Conservation (phyloP, 1,140 invertebrate species). For the Maconellicoccus hirsutus region DNA sequence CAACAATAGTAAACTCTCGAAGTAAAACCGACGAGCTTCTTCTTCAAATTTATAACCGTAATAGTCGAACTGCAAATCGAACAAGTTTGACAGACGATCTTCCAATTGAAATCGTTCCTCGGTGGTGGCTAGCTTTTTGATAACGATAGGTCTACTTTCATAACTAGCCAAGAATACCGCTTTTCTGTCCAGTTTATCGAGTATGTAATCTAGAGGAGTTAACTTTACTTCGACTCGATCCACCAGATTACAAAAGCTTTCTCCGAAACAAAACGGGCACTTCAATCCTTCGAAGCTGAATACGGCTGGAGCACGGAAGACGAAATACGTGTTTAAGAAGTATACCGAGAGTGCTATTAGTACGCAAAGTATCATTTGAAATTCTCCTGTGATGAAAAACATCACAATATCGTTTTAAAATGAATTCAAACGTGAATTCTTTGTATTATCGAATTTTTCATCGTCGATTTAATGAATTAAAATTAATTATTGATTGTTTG, state of each 20-base stretch:
- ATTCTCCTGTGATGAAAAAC: background rate
- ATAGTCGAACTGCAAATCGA: background rate
- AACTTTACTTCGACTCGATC: slow-evolving; percentile 16
- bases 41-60: slow-evolving; percentile 14
- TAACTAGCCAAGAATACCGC: slow-evolving; percentile 14
- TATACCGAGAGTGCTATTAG: background rate
- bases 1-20: background rate
- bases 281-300: slow-evolving; percentile 17
- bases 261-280: slow-evolving; percentile 27
- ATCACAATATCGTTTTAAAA: no score
- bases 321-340: background rate
- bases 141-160: slow-evolving; percentile 19
- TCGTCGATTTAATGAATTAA: no score
- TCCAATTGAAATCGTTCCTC: slow-evolving; percentile 14
- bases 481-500: no score
- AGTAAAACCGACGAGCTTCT: slow-evolving; percentile 17
- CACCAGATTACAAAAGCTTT: slow-evolving; percentile 16
- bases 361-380: background rate
- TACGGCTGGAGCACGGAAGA: background rate
- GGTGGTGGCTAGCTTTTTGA: slow-evolving; percentile 23
- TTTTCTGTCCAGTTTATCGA: slow-evolving; percentile 21
- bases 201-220: slow-evolving; percentile 21
- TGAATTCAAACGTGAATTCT: no score
- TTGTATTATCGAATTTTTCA: no score
- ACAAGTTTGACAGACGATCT: background rate